Evolutionary conservation across 2,113 vertebrate species (phyloP), one percentile per base, ranked within the genome.

Genomic region (Vulpes lagopus): DNA sequence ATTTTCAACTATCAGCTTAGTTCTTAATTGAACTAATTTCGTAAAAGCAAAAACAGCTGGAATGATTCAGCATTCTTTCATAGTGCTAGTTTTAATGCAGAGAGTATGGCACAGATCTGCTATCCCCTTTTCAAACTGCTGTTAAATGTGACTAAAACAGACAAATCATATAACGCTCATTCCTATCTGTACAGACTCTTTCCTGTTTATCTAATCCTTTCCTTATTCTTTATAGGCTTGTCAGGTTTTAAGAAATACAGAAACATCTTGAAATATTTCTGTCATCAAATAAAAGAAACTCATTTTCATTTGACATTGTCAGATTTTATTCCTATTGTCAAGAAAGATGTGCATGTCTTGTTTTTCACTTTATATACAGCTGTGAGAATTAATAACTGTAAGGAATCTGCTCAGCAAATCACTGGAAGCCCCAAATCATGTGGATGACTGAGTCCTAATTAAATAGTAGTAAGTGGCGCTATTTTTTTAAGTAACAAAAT

Each of bases 231-330:
- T 76, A 59, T 11, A 82, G 81, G 32, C 57, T 78, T 82, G 59
- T 96, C 53, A 35, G 71, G 25, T 94, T 97, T 91, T 71, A 90
- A 93, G 78, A 96, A 95, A 94, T 84, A 82, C 76, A 92, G 73
- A 95, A 92, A 80, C 17, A 55, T 59, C n/a, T 73, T 90, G 62
- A 67, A 95, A 89, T 89, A 79, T 30, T 84, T 89, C 51, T 82
- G 51, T 80, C 27, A 64, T 93, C 76, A 78, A 78, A 80, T 62
- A 87, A 95, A 90, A 97, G 43, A 97, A 95, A 62, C 15, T 17
- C 55, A 71, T 59, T 82, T 43, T 93, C 1, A 1, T 94, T 60
- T 96, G 74, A 83, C 62, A 80, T 30, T 57, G 43, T 79, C 83
- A 90, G 57, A 32, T 83, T 95, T 91, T 96, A 71, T 93, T 95